A percentile compares a stretch with the other conserved stretches of the same genome.
Evolutionary conservation across 2,888 invertebrate species (phyloP).

Genomic region (Lithosia quadra): DNA sequence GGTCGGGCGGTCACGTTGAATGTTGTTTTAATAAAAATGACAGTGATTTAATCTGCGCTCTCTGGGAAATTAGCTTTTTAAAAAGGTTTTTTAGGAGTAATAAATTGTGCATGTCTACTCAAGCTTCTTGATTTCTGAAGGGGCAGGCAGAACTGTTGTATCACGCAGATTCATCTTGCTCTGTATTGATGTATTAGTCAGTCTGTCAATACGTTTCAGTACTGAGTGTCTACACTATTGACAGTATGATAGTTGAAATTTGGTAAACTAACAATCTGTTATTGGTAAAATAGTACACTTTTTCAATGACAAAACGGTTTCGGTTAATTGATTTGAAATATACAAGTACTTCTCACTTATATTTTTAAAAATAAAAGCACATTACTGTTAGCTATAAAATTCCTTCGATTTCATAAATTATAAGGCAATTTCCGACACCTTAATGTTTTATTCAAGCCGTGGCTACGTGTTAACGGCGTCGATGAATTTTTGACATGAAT

Average conservation of each 20-base stretch:
- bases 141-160: too few species aligned
- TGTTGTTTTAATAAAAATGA: constrained; percentile 56
- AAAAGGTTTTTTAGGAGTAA: constrained; percentile 30
- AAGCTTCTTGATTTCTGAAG: too few species aligned
- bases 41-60: constrained; percentile 47
- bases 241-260: not conserved
- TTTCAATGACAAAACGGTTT: not conserved
- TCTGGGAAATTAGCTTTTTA: constrained; percentile 43
- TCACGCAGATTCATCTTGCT: too few species aligned
- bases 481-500: constrained; percentile 56
- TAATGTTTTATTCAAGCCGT: constrained; percentile 65
- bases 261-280: not conserved
- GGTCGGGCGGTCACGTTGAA: constrained; percentile 47
- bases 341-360: constrained; percentile 4
- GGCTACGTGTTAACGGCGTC: constrained; percentile 60
- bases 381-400: constrained; percentile 55
- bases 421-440: constrained; percentile 59
- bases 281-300: not conserved
- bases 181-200: too few species aligned
- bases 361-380: constrained; percentile 34
- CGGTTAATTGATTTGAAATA: constrained; percentile 6
- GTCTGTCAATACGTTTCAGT: too few species aligned
- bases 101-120: not conserved
- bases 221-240: too few species aligned
- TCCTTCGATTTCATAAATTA: constrained; percentile 60